phyloP scores from a whole-genome alignment of 2,888 invertebrate genomes.

The Metallyticus violacea region DNA sequence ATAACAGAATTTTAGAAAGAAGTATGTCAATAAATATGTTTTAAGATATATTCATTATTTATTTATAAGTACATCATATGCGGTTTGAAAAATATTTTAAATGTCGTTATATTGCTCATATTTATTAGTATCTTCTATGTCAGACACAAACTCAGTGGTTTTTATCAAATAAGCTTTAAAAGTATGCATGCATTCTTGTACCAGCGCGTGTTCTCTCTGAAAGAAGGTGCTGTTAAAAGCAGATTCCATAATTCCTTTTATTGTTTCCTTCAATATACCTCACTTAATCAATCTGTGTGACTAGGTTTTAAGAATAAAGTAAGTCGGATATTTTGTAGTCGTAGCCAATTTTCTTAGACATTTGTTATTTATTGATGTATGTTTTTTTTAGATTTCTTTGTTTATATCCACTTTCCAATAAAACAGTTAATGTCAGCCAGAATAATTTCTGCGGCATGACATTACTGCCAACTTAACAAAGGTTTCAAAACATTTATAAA shows the following conservation, averaged over 20 bases:
- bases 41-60: no score
- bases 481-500: no score
- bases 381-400: no score
- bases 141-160: background rate
- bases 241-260: background rate
- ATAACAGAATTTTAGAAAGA: no score
- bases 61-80: background rate
- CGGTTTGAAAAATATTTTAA: background rate
- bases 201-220: background rate
- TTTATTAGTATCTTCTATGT: background rate
- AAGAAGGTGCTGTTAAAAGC: background rate
- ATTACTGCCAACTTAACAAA: no score
- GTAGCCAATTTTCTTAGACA: background rate
- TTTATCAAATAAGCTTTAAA: background rate
- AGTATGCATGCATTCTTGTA: background rate
- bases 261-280: background rate
- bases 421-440: no score
- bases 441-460: no score
- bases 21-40: no score
- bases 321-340: background rate
- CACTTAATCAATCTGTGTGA: background rate
- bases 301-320: background rate
- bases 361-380: background rate
- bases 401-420: no score
- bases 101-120: background rate